phyloP scores from a whole-genome alignment of 1,140 invertebrate species.

The Ruditapes philippinarum region DNA sequence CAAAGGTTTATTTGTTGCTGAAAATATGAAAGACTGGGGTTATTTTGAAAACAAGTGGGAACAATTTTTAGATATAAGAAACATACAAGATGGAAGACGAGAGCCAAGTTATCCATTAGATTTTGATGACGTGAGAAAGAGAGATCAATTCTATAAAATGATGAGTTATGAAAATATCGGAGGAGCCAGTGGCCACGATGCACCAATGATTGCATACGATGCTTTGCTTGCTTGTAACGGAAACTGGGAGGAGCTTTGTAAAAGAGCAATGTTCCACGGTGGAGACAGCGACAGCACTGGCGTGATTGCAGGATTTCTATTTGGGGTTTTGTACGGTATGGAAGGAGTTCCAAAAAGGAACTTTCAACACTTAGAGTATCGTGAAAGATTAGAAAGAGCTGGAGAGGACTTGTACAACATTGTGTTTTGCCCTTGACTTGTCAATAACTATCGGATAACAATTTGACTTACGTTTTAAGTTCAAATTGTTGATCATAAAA shows the following conservation, averaged over 20 bases:
- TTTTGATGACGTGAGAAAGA: slow-evolving; percentile 79
- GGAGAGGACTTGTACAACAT: not conserved
- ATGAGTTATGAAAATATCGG: slow-evolving; percentile 83
- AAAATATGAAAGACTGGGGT: slow-evolving; percentile 81
- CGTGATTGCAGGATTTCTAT: too few species aligned
- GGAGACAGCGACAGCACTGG: slow-evolving; percentile 86
- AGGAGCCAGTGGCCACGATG: slow-evolving; percentile 85
- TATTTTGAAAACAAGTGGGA: too few species aligned
- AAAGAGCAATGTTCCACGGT: slow-evolving; percentile 83
- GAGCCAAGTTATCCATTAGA: slow-evolving; percentile 79
- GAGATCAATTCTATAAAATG: slow-evolving; percentile 83
- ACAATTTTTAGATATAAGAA: slow-evolving; percentile 79
- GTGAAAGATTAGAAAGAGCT: too few species aligned
- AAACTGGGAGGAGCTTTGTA: slow-evolving; percentile 84
- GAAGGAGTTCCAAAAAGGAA: too few species aligned
- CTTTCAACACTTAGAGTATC: too few species aligned
- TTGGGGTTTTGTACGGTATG: too few species aligned
- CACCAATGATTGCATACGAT: too few species aligned
- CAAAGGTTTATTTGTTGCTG: slow-evolving; percentile 72
- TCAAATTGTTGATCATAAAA: too few species aligned
- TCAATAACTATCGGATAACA: too few species aligned
- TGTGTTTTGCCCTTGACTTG: too few species aligned
- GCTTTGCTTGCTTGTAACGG: too few species aligned
- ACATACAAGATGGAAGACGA: slow-evolving; percentile 74
- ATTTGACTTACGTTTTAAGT: too few species aligned